Evolutionary conservation across 2,113 vertebrate species (phyloP).

Genomic region (Calidris pugnax): DNA sequence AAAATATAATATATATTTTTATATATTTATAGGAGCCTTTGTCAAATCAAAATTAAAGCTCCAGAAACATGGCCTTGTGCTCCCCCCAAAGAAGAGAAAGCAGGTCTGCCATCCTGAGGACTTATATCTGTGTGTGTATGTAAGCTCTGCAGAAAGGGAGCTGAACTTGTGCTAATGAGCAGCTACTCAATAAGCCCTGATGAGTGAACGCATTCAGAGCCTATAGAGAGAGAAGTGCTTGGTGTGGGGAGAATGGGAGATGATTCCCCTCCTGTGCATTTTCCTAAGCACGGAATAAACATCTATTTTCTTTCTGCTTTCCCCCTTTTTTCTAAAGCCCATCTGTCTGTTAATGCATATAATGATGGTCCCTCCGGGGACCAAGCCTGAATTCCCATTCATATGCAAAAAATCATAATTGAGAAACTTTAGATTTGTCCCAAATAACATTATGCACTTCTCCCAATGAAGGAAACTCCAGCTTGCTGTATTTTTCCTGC

Average conservation of each 20-base stretch:
- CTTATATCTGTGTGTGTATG: background rate
- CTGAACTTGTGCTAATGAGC: conserved; percentile 60
- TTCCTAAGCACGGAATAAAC: conserved; percentile 71
- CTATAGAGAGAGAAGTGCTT: conserved; percentile 57
- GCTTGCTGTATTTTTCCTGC: background rate
- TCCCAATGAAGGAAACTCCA: conserved; percentile 29
- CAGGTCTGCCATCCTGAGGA: background rate
- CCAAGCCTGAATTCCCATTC: conserved; percentile 71
- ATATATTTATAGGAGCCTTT: background rate
- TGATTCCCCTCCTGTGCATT: conserved; percentile 68
- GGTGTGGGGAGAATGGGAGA: conserved; percentile 60
- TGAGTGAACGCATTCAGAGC: conserved; percentile 68
- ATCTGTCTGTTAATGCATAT: conserved; percentile 77
- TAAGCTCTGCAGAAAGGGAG: conserved; percentile 35
- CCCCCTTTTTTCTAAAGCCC: conserved; percentile 74
- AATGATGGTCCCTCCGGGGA: conserved; percentile 66
- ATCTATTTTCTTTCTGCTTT: conserved; percentile 69
- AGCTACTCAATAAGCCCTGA: conserved; percentile 63
- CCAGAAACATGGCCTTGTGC: background rate
- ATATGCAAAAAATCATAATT: conserved; percentile 53
- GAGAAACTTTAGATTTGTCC: conserved; percentile 59
- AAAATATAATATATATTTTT: background rate
- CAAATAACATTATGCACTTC: conserved; percentile 17
- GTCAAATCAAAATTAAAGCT: background rate
- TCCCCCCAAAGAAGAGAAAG: background rate